Evolutionary conservation across 2,113 vertebrate genomes (phyloP).

Genomic region (Thomomys bottae): DNA sequence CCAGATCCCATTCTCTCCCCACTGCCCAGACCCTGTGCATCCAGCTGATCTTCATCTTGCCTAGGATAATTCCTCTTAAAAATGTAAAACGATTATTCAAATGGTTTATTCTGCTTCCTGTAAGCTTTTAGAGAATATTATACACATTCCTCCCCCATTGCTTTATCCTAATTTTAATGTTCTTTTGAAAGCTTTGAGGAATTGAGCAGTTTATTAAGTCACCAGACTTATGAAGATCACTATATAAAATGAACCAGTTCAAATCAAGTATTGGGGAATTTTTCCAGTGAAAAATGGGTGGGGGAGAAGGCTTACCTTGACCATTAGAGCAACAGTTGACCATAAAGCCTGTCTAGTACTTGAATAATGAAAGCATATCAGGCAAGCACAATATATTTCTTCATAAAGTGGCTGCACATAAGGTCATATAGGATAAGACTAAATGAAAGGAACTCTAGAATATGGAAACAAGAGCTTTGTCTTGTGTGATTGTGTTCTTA

Average conservation of each 20-base stretch:
- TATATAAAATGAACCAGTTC: neutral
- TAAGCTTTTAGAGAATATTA: constrained; percentile 5
- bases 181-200: constrained; percentile 6
- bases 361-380: neutral
- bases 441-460: no score
- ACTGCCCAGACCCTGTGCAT: neutral
- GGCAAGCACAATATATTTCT: neutral
- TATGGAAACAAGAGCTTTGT: no score
- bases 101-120: constrained; percentile 13
- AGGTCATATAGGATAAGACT: no score
- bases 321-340: neutral
- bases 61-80: neutral
- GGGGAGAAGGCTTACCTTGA: neutral
- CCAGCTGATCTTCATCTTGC: neutral
- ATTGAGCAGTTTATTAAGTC: neutral
- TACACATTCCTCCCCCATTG: neutral
- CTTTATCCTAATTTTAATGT: constrained; percentile 51
- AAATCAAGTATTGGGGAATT: neutral
- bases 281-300: neutral
- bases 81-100: neutral
- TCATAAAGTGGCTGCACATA: neutral
- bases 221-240: neutral
- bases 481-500: no score
- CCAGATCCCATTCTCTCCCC: neutral
- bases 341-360: neutral